Base-by-base conservation (phyloP, 2,113 vertebrate species). In the Microcebus griseorufus region DNA sequence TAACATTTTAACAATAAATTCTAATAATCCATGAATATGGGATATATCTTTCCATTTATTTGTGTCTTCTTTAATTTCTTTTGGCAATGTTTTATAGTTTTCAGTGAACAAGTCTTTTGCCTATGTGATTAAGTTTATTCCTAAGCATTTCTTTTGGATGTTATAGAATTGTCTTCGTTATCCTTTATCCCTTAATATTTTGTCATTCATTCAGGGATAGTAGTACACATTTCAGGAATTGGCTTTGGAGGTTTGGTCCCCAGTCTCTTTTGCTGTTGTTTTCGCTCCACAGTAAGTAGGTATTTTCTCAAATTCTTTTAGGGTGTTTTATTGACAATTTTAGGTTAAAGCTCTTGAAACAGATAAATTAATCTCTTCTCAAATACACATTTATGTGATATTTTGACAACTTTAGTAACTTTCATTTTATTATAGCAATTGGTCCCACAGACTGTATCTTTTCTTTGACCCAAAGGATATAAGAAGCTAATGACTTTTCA, bases 281-380 rank as follows among this genome's bases (percentile, higher is more conserved):
- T 94, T 22, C 73, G 39, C 4, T 58, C 29, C 12, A 25, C 37
- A 81, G 17, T 82, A 51, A 14, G 8, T 88, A 55, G 48, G 18
- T 88, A 69, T 64, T 84, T 89, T 51, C 22, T 86, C 12, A 85
- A 12, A 4, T n/a, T 89, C 78, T 85, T 72, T 79, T 20, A 78
- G 22, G 16, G 8, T 34, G 34, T 51, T 88, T 23, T 58, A 22
- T 91, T 58, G 6, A 65, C 25, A 83, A 55, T 86, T 85, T 64
- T 55, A 75, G 6, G 39, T 87, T 82, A 87, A 81, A 87, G 6
- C 5, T 75, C 60, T 83, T 82, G 29, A 96, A 13, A 53, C n/a
- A 64, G 62, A 62, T 93, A 53, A 48, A 53, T 45, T n/a, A 92
- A 80, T 93, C 58, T 85, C 39, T 93, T 93, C 69, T 18, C 79